Conservation (phyloP, 2,113 vertebrate genomes). For the Toxotes jaculatrix region DNA sequence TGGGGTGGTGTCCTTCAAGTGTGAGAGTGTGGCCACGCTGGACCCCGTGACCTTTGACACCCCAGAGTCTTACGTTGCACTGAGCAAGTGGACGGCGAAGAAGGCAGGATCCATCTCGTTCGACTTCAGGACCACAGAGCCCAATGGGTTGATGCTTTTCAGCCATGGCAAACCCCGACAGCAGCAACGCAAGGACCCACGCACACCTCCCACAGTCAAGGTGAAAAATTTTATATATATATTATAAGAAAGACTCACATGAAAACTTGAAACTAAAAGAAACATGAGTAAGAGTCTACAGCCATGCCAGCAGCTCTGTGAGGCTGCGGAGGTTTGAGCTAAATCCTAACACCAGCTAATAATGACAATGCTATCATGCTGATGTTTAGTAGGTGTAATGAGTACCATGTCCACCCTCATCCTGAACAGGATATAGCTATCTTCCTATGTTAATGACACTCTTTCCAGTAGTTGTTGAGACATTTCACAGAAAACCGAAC, state of each 20-base stretch:
- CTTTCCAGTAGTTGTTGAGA: too few species aligned
- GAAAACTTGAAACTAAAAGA: too few species aligned
- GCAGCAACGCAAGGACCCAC: conserved; percentile 91
- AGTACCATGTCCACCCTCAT: too few species aligned
- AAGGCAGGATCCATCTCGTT: conserved; percentile 98
- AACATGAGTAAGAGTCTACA: background rate
- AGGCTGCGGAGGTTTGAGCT: too few species aligned
- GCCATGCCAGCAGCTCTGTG: background rate
- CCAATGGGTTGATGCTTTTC: conserved; percentile 96
- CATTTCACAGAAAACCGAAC: too few species aligned
- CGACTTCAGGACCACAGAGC: conserved; percentile 97
- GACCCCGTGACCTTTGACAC: conserved; percentile 99
- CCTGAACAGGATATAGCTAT: too few species aligned
- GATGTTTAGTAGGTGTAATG: too few species aligned
- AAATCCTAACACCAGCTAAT: too few species aligned
- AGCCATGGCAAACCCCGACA: conserved; percentile 96
- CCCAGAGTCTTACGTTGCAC: conserved; percentile 94
- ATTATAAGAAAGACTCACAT: background rate
- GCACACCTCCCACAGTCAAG: conserved; percentile 94
- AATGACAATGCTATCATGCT: too few species aligned
- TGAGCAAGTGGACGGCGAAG: conserved; percentile 98
- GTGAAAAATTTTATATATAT: conserved; percentile 63
- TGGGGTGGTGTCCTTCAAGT: conserved; percentile 97
- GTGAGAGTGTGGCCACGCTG: conserved; percentile 96
- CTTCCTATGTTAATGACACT: too few species aligned